These are phyloP conservation scores for Nasonia vitripennis DNA, from an alignment of 1,140 invertebrate species.

Conservation along the genomic window DNA sequence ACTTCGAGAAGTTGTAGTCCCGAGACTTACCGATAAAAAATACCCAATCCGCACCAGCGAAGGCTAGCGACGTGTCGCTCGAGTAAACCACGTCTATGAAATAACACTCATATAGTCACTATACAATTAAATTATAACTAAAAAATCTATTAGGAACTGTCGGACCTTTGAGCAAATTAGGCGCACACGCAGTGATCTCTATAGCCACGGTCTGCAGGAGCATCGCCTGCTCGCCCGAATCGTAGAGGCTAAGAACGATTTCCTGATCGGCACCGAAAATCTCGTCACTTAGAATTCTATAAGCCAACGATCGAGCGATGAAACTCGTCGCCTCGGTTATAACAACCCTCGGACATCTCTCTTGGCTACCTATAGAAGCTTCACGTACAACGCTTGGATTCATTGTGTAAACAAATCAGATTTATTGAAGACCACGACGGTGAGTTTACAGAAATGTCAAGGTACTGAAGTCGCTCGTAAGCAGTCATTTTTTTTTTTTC, in stretches of 20 bases:
- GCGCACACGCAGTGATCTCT: slow-evolving; percentile 50
- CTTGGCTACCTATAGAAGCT: neutral
- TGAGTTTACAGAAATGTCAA: slow-evolving; percentile 1
- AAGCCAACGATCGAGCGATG: slow-evolving; percentile 41
- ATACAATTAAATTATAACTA: neutral
- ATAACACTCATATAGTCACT: neutral
- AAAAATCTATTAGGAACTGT: neutral
- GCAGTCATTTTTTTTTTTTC: neutral
- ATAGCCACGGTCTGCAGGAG: slow-evolving; percentile 52
- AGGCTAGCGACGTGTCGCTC: slow-evolving; percentile 32
- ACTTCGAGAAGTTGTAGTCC: slow-evolving; percentile 46
- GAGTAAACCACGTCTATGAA: slow-evolving; percentile 44
- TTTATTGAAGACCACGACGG: neutral
- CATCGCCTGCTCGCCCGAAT: neutral
- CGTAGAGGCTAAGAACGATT: slow-evolving; percentile 48
- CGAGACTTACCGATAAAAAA: slow-evolving; percentile 53
- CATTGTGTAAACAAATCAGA: too few species aligned
- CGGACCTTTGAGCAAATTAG: slow-evolving; percentile 48
- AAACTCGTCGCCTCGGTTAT: slow-evolving; percentile 53
- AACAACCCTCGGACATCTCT: slow-evolving; percentile 22
- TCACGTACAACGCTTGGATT: neutral
- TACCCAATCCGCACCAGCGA: slow-evolving; percentile 50
- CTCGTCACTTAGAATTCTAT: slow-evolving; percentile 44
- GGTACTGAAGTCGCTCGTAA: neutral
- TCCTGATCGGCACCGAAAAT: slow-evolving; percentile 49